Conservation (phyloP, 64 coral and sea anemone genomes). For the Montipora capricornis region DNA sequence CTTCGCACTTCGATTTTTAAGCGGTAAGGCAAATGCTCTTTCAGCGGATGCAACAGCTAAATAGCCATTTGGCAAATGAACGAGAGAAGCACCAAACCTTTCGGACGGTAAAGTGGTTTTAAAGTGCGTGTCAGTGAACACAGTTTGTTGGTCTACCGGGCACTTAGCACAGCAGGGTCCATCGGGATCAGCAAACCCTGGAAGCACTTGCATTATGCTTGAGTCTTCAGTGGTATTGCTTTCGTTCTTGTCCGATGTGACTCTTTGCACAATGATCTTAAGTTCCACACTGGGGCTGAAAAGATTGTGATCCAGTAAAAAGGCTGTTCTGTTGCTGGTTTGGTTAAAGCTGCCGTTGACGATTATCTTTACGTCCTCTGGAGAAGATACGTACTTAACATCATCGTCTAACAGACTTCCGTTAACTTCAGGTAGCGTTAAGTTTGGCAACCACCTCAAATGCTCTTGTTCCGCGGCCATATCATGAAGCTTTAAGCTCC, state of each 20-base stretch:
- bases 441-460: conserved; percentile 74
- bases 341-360: conserved; percentile 30
- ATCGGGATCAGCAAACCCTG: conserved; percentile 64
- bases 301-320: conserved; percentile 25
- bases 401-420: conserved; percentile 66
- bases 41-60: conserved; percentile 36
- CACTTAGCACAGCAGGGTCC: conserved; percentile 61
- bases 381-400: conserved; percentile 81
- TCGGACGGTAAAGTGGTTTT: conserved; percentile 52
- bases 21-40: conserved; percentile 35
- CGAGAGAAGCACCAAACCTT: conserved; percentile 60
- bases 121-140: conserved; percentile 53
- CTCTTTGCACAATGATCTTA: conserved; percentile 51
- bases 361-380: conserved; percentile 3
- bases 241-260: conserved; percentile 63
- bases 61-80: conserved; percentile 10
- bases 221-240: conserved; percentile 69
- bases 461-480: conserved; percentile 70
- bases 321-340: conserved; percentile 20
- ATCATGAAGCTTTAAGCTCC: conserved; percentile 58
- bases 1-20: conserved; percentile 33
- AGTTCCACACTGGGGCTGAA: conserved; percentile 66
- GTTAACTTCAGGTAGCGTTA: conserved; percentile 64
- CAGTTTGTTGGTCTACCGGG: background rate
- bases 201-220: conserved; percentile 67